Evolutionary conservation across 2,113 vertebrate genomes (phyloP), one percentile per base, ranked within the genome.

Genomic region (Mustela nigripes): DNA sequence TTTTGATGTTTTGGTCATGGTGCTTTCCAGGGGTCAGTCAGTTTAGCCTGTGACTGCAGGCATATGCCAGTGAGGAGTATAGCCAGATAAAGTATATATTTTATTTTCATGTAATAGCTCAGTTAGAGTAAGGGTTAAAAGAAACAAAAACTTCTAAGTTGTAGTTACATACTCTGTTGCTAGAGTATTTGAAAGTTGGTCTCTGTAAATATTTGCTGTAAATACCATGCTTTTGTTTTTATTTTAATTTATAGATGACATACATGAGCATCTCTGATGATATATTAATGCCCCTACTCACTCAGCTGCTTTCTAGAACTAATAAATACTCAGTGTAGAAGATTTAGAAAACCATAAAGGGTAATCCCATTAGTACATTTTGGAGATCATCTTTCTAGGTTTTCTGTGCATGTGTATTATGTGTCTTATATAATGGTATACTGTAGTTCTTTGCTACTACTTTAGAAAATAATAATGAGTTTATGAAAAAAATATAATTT

Each of bases 121-220:
- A 88, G 53, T 85, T 76, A 76, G 65, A 31, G 21, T 95, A 88
- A 95, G 22, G 31, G 7, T 36, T 95, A 83, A 88, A 91, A 95
- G 69, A 84, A 80, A n/a, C 58, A 91, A 86, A 76, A 83, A 74
- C 60, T 81, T 91, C 3, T 65, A 50, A 91, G 12, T 71, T 69
- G 76, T 50, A 93, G 11, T 82, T 84, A 16, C 6, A 12, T 94
- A 58, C 18, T 11, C 1, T 22, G 2, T 89, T 96, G 39, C 33
- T 96, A 48, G 60, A 11, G 28, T 85, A 45, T 91, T 95, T 56
- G 18, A 73, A 90, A 65, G 8, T 82, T 95, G 50, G 15, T 86
- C 89, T 81, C 71, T 95, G 8, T 88, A 95, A 91, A 89, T 94
- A 85, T 63, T 96, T 94, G 28, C 58, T 78, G 12, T 82, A 82